Evolutionary conservation across 2,888 invertebrate species (phyloP), one percentile per base, ranked within the genome.

Genomic region (Molanna angustata): DNA sequence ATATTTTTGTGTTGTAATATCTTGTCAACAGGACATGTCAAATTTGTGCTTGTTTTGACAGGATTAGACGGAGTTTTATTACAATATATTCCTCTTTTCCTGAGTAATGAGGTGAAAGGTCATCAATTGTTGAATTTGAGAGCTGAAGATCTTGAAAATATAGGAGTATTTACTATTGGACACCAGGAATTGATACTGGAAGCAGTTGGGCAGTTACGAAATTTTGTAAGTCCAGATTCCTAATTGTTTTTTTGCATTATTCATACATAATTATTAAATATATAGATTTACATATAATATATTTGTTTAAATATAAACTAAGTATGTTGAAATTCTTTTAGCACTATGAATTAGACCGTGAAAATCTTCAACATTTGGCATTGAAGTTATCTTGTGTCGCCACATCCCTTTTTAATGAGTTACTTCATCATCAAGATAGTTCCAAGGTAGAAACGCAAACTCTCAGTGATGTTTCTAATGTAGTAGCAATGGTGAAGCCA

Each of bases 171-270:
- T 56, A 86, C 88, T 67, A 83, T 97, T 58, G 96, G 96, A 7
- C 95, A 96, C 69, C 94, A 96, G 70, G 95, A 95, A 69, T 83
- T 94, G 48, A 84, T 97, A 58, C 78, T 97, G 40, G 94, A 95
- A 70, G 94, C 94, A 44, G 90, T 96, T 11, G 93, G 94, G 64
- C 88, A 93, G 62, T 79, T 97, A 41, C 78, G 90, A 62, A 89
- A 92, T 73, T 90, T 95, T 74, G 92, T 92, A 75, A 80, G 86
- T 75, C n/a, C n/a, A n/a, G n/a, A n/a, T n/a, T n/a, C n/a, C n/a
- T n/a, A n/a, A n/a, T n/a, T n/a, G n/a, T n/a, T n/a, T n/a, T n/a
- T n/a, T n/a, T n/a, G n/a, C n/a, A n/a, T n/a, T n/a, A n/a, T n/a
- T n/a, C n/a, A n/a, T n/a, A n/a, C n/a, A n/a, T n/a, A n/a, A n/a